A percentile compares a stretch with the other conserved stretches of the same genome.
Conservation (phyloP, 2,113 vertebrate species). For the Danio rerio region DNA sequence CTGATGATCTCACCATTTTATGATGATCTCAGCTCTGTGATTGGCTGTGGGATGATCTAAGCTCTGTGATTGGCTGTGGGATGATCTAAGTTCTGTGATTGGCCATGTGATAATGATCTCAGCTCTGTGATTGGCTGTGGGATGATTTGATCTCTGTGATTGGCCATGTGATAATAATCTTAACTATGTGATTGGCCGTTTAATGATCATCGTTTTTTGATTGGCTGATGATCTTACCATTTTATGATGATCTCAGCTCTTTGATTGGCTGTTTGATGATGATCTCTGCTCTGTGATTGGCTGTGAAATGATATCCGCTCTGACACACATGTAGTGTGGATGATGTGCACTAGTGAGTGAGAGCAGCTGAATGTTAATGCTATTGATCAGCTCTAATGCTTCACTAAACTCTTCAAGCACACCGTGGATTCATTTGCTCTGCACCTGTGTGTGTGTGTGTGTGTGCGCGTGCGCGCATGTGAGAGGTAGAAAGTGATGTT, state of each 20-base stretch:
- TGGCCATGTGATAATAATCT: background rate
- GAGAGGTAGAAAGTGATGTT: slow-evolving; percentile 13
- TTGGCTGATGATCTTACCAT: too few species aligned
- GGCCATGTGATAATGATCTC: background rate
- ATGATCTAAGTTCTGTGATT: too few species aligned
- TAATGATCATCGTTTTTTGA: too few species aligned
- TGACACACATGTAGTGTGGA: background rate
- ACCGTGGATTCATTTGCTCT: slow-evolving; percentile 61
- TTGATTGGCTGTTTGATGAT: too few species aligned
- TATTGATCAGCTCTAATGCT: slow-evolving; percentile 79
- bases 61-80: too few species aligned
- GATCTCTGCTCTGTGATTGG: too few species aligned
- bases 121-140: background rate
- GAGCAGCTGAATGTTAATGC: slow-evolving; percentile 57
- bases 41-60: background rate
- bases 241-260: too few species aligned
- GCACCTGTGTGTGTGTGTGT: background rate
- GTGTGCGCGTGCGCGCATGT: slow-evolving; percentile 1
- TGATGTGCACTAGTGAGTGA: background rate
- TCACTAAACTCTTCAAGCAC: slow-evolving; percentile 75
- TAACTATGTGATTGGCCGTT: background rate
- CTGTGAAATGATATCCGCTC: too few species aligned
- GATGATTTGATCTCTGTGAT: background rate
- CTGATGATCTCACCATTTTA: too few species aligned
- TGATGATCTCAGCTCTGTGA: background rate